Conservation (phyloP, 1,140 invertebrate species). For the Anoplophora glabripennis region DNA sequence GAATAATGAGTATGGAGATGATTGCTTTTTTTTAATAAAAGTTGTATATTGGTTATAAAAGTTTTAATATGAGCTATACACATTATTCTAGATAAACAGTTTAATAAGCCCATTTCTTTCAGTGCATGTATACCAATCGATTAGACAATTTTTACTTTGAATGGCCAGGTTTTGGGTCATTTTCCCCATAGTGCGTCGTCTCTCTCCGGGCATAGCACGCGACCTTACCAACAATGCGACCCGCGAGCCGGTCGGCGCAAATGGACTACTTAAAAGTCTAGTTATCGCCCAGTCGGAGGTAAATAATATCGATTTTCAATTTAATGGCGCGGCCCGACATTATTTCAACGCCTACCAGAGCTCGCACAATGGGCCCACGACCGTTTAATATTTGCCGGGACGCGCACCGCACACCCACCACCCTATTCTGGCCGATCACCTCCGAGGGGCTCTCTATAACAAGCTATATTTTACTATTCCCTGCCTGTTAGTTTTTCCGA, state of each 20-base stretch:
- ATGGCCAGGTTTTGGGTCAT: no score
- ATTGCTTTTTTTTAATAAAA: no score
- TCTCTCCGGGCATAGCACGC: no score
- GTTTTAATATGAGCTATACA: no score
- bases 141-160: no score
- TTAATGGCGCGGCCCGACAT: neutral
- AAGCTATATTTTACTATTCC: neutral
- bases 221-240: no score
- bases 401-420: neutral
- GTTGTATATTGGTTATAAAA: no score
- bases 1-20: no score
- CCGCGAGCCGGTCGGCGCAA: neutral
- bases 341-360: constrained; percentile 5
- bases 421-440: neutral
- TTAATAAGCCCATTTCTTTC: no score
- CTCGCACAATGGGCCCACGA: neutral
- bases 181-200: no score
- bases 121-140: no score
- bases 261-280: constrained; percentile 1
- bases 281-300: constrained; percentile 1
- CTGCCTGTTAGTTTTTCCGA: neutral
- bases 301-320: constrained; percentile 9
- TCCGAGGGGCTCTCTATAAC: neutral
- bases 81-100: no score
- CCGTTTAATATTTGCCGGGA: constrained; percentile 3